Evolutionary conservation across 2,888 invertebrate genomes (phyloP), one percentile per base, ranked within the genome.

Genomic region (Napeogenes sylphis): DNA sequence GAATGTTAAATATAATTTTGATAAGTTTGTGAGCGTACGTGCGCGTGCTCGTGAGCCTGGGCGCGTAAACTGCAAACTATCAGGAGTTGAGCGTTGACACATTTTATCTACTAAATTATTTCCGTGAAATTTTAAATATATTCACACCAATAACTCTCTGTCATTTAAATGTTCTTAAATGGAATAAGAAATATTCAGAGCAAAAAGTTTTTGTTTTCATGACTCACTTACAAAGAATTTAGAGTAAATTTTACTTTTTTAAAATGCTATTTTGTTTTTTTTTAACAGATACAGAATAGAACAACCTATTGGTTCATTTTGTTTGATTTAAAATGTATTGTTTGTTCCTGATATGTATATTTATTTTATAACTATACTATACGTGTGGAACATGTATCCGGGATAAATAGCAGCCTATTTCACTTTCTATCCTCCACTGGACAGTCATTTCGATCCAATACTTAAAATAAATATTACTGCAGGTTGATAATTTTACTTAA

Each of bases 11-110:
- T n/a, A 47, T n/a, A 14, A n/a, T 5, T 14, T 21, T 21, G 21
- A 21, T 21, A 21, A 21, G n/a, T 21, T 10, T 21, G 30, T 55
- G 75, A 73, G 83, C 83, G 83, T 73, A 78, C 74, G 75, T 85
- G 86, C 86, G 87, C 83, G 80, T 85, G 86, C 86, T 87, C 83
- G 80, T 75, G 81, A 80, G 82, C 72, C 77, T 76, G 75, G 79
- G 78, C 82, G 80, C 74, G 76, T 78, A 73, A 76, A 73, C 72
- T 79, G 76, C 70, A 67, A 63, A 64, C 71, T 77, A 79, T 74
- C 78, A 70, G 72, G 73, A 75, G 78, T 77, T 74, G 70, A 63
- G 67, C 75, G 76, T 75, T 79, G 81, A 79, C 83, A 82, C 76
- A 73, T 76, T 76, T 73, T 75, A 77, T 76, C 71, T 71, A 71